phyloP scores from a whole-genome alignment of 2,888 invertebrate genomes.

The Dolichomitus sp. region DNA sequence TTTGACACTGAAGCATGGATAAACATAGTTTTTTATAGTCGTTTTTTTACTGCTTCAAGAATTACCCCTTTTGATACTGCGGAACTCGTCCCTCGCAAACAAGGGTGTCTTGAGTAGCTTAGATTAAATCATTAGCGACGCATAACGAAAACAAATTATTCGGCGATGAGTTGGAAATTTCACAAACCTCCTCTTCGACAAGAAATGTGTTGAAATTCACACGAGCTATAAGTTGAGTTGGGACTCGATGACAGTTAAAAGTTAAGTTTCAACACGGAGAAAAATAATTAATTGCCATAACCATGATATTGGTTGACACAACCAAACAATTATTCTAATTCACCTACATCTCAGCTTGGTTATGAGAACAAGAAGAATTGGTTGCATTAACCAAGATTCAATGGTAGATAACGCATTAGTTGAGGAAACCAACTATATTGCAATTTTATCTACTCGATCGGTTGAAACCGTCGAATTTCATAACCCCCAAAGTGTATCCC shows the following conservation, averaged over 20 bases:
- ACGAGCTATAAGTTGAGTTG: slow-evolving; percentile 54
- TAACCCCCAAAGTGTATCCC: too few relatives aligned
- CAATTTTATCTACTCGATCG: too few relatives aligned
- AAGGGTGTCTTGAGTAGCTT: slow-evolving; percentile 27
- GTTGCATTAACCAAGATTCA: too few relatives aligned
- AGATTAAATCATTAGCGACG: slow-evolving; percentile 64
- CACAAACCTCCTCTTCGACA: not conserved
- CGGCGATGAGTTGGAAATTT: slow-evolving; percentile 64
- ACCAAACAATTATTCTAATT: too few relatives aligned
- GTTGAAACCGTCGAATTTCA: too few relatives aligned
- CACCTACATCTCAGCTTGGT: too few relatives aligned
- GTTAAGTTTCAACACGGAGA: slow-evolving; percentile 61
- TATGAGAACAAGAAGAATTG: too few relatives aligned
- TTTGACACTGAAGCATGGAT: slow-evolving; percentile 21
- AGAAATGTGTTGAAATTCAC: slow-evolving; percentile 50
- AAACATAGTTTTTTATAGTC: slow-evolving; percentile 16
- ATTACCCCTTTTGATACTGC: slow-evolving; percentile 5
- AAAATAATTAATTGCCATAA: too few relatives aligned
- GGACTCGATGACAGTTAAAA: slow-evolving; percentile 51
- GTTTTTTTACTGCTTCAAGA: slow-evolving; percentile 10
- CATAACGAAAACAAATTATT: slow-evolving; percentile 67
- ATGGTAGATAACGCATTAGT: too few relatives aligned
- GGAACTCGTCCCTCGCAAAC: slow-evolving; percentile 11
- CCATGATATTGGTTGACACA: too few relatives aligned
- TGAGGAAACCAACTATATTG: too few relatives aligned